phyloP scores from a whole-genome alignment of 2,113 vertebrate species.

The Orcinus orca region DNA sequence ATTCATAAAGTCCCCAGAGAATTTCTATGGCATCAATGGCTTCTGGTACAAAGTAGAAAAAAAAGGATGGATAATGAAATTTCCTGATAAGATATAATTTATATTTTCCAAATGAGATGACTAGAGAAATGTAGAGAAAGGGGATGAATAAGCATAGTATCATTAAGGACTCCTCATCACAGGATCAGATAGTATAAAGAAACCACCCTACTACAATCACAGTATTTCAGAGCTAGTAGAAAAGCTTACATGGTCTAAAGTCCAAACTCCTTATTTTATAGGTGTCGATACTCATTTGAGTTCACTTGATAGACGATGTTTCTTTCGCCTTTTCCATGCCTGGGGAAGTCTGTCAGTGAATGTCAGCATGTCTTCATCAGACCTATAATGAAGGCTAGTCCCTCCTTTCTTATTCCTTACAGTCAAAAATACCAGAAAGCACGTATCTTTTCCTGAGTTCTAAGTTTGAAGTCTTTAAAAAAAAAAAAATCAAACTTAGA shows the following conservation, averaged over 20 bases:
- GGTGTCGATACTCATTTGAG: background rate
- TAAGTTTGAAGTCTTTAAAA: background rate
- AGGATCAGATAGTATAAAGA: background rate
- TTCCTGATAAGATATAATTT: background rate
- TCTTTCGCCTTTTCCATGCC: background rate
- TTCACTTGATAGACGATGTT: background rate
- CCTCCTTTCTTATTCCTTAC: background rate
- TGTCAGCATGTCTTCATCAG: background rate
- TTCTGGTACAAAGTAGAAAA: conserved; percentile 15
- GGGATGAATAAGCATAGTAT: background rate
- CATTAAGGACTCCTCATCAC: background rate
- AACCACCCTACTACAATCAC: background rate
- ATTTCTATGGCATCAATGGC: background rate
- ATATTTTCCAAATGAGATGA: conserved; percentile 9
- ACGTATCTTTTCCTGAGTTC: background rate
- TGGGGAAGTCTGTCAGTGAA: background rate
- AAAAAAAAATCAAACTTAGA: background rate
- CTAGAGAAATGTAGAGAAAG: background rate
- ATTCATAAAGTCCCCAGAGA: background rate
- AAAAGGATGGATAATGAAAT: background rate
- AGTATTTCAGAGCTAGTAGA: background rate
- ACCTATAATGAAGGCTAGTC: background rate
- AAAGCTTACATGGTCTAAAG: background rate
- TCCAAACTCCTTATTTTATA: background rate
- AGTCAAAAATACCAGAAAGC: background rate